Evolutionary conservation across 2,113 vertebrate species (phyloP).

Genomic region (Halichoerus grypus): DNA sequence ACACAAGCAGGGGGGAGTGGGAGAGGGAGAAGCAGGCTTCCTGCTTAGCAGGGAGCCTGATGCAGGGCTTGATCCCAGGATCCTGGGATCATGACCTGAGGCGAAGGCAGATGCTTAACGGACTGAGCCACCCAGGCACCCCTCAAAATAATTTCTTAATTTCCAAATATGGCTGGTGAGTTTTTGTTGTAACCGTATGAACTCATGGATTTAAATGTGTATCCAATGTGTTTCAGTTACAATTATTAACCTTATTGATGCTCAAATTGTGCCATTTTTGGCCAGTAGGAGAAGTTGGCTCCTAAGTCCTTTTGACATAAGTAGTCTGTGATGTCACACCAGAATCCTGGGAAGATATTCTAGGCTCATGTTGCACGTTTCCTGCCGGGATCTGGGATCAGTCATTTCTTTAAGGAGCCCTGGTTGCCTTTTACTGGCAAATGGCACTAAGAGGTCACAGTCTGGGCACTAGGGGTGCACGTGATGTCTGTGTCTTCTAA

Average conservation of each 20-base stretch:
- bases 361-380: not conserved
- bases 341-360: not conserved
- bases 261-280: not conserved
- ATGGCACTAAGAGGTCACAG: not conserved
- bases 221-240: not conserved
- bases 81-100: too few species aligned
- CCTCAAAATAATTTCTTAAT: conserved; percentile 44
- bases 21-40: not conserved
- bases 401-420: not conserved
- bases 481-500: not conserved
- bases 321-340: not conserved
- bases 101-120: too few species aligned
- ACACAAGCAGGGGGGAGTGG: not conserved
- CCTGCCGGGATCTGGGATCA: not conserved
- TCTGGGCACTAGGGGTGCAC: not conserved
- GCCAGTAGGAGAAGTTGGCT: not conserved
- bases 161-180: not conserved
- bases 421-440: not conserved
- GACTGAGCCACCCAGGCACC: too few species aligned
- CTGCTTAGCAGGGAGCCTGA: not conserved
- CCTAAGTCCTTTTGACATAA: not conserved
- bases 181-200: not conserved
- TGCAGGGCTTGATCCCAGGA: too few species aligned
- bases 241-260: not conserved
- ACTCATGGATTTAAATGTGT: not conserved